Conservation (phyloP, 2,113 vertebrate species). For the Zapus hudsonius region DNA sequence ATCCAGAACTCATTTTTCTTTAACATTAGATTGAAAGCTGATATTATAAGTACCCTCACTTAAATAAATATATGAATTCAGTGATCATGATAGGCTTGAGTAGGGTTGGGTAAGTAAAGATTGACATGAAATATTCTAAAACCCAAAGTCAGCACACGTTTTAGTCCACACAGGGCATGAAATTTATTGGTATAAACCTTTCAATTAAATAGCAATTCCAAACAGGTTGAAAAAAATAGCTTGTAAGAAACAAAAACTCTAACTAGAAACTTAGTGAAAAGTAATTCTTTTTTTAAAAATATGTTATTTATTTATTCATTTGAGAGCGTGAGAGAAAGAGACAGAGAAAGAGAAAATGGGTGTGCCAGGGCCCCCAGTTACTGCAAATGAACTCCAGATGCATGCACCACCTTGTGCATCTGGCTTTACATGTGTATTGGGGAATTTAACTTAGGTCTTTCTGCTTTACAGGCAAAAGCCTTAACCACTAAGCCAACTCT, state of each 20-base stretch:
- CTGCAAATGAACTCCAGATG: too few species aligned
- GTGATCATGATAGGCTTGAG: neutral
- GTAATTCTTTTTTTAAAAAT: too few species aligned
- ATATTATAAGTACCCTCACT: neutral
- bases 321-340: too few species aligned
- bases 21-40: neutral
- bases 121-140: neutral
- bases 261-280: neutral
- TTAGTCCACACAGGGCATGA: neutral
- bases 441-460: too few species aligned
- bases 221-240: neutral
- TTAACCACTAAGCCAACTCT: too few species aligned
- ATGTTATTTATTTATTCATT: too few species aligned
- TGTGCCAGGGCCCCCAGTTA: too few species aligned
- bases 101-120: neutral
- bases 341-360: too few species aligned
- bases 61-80: constrained; percentile 5
- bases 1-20: neutral
- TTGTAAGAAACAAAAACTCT: neutral
- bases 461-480: too few species aligned
- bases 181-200: neutral
- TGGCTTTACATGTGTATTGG: too few species aligned
- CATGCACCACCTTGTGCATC: too few species aligned
- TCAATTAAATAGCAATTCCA: neutral
- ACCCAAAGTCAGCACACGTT: neutral